Percentiles rank a stretch among this genome's conserved stretches.
Evolutionary conservation across 64 coral and sea anemone genomes (phyloP).

Genomic region (Stichodactyla helianthus): DNA sequence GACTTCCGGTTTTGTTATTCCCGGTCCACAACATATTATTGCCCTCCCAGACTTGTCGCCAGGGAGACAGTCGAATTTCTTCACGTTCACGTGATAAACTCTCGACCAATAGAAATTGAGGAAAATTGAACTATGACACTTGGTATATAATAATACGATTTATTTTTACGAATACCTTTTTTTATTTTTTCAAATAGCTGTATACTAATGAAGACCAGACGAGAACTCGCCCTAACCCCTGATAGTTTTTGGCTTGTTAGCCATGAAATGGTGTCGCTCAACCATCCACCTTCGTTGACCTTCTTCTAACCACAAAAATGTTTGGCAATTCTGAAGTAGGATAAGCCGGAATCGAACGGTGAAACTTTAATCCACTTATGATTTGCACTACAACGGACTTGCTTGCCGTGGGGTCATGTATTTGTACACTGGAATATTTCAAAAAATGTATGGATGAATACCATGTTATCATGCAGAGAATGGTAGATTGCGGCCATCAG

Average conservation of each 20-base stretch:
- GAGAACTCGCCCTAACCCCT: neutral
- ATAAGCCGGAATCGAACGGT: neutral
- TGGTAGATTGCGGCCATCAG: neutral
- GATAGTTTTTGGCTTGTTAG: neutral
- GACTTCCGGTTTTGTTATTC: no score
- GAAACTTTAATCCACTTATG: neutral
- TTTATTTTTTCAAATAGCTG: no score
- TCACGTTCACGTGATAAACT: no score
- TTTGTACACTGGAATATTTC: neutral
- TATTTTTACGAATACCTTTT: no score
- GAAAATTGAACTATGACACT: no score
- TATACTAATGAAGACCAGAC: neutral
- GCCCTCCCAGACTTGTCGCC: no score
- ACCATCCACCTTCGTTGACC: neutral
- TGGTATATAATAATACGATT: no score
- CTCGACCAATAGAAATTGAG: no score
- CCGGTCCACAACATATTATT: no score
- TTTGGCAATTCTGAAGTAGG: neutral
- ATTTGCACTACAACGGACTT: neutral
- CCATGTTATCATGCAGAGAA: neutral
- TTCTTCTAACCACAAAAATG: neutral
- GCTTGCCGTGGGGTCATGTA: no score
- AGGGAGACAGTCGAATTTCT: no score
- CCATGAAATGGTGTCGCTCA: neutral
- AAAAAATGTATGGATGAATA: neutral